Conservation (phyloP, 1,140 invertebrate genomes). For the Brachionus plicatilis region DNA sequence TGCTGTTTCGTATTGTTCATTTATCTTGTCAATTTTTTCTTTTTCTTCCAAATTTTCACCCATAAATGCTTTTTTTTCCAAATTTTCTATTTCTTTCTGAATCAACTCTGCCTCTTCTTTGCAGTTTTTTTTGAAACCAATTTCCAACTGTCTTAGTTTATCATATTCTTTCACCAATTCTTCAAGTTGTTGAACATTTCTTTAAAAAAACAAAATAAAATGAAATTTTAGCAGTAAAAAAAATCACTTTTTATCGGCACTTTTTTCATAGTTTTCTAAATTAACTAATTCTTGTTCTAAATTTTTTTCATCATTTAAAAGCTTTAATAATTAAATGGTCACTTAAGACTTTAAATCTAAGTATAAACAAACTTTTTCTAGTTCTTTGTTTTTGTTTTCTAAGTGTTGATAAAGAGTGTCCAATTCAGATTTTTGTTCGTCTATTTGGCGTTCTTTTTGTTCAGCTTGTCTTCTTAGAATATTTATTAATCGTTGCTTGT, state of each 20-base stretch:
- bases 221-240: background rate
- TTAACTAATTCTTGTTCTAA: slow-evolving; percentile 12
- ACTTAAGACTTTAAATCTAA: background rate
- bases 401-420: slow-evolving; percentile 50
- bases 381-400: slow-evolving; percentile 45
- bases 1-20: background rate
- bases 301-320: background rate
- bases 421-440: slow-evolving; percentile 53
- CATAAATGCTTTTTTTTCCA: slow-evolving; percentile 48
- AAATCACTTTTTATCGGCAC: slow-evolving; percentile 44
- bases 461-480: slow-evolving; percentile 51
- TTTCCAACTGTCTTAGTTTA: slow-evolving; percentile 67
- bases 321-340: background rate
- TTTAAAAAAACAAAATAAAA: background rate
- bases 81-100: slow-evolving; percentile 53
- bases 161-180: slow-evolving; percentile 67
- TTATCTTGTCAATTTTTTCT: slow-evolving; percentile 57
- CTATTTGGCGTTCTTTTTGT: slow-evolving; percentile 46
- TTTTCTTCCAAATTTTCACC: slow-evolving; percentile 52
- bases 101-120: slow-evolving; percentile 58
- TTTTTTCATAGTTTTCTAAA: slow-evolving; percentile 24
- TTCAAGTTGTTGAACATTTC: slow-evolving; percentile 62
- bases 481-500: slow-evolving; percentile 52
- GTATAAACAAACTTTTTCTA: slow-evolving; percentile 45
- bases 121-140: slow-evolving; percentile 70